Conservation (phyloP, 2,888 invertebrate species). For the Cheilosia vulpina region DNA sequence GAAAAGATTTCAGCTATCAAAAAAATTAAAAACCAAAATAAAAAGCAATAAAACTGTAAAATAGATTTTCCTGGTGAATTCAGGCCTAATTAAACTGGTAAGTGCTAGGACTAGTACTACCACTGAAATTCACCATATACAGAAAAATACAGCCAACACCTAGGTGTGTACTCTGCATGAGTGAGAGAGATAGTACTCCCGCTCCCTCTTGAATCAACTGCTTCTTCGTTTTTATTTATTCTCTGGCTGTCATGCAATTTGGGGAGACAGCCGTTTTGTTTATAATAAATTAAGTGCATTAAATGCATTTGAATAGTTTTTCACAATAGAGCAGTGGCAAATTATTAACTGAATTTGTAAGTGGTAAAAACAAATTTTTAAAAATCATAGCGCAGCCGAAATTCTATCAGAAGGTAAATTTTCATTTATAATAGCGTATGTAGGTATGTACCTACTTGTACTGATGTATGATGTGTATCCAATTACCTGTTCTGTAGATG, state of each 20-base stretch:
- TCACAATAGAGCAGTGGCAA: background rate
- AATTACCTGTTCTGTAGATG: conserved; percentile 28
- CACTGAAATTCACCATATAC: too few species aligned
- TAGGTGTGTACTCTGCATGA: background rate
- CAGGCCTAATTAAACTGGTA: too few species aligned
- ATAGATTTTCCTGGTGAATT: too few species aligned
- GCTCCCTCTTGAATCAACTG: background rate
- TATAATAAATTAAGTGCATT: conserved; percentile 36
- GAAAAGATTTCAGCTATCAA: too few species aligned
- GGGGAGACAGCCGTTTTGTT: conserved; percentile 53
- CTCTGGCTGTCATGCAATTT: conserved; percentile 46
- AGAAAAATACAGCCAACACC: too few species aligned
- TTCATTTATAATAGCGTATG: background rate
- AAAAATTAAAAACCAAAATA: too few species aligned
- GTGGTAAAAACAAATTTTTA: background rate
- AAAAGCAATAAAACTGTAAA: too few species aligned
- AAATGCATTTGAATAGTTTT: conserved; percentile 16
- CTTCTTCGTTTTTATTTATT: background rate
- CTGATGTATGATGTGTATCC: background rate
- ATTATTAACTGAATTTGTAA: background rate
- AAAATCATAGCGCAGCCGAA: background rate
- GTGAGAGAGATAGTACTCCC: background rate
- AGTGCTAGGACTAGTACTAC: too few species aligned
- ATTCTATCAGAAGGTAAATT: background rate
- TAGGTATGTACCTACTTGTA: too few species aligned